Evolutionary conservation across 2,888 invertebrate species (phyloP), one percentile per base, ranked within the genome.

Genomic region (Rotaria socialis): DNA sequence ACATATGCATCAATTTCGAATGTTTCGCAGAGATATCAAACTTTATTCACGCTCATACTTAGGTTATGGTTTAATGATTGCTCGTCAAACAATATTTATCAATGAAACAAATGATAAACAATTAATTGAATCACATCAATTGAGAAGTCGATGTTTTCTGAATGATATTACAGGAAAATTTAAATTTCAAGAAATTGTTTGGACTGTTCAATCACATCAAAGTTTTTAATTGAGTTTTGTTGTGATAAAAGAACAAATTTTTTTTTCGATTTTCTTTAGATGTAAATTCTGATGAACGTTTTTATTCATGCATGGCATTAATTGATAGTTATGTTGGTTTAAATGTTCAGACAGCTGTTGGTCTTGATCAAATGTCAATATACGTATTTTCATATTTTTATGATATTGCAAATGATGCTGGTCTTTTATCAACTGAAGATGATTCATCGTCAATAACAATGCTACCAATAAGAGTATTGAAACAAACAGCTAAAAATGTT

Each of bases 1-100:
- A 24, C 10, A 80, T 80, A 80, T 80, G 80, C 80, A 80, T 80
- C 80, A 80, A 43, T 80, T 80, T 47, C 80, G 47, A 80, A 80
- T 80, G 80, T 80, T 80, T 80, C 47, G 80, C 47, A 47, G 80
- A 8, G 80, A 80, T 47, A 80, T 80, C 1, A 43, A 80, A 80
- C 47, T 80, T 43, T 80, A 80, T 47, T 80, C 80, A 47, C 43
- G 80, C 19, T 80, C 80, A n/a, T 80, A 80, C 58, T 74, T 86
- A 47, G 86, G 86, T 10, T 86, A 85, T 84, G 86, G 86, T 35
- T 75, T 86, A 19, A 86, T 86, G 85, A 85, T 85, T 27, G 86
- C 86, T 16, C 50, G 86, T 22, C n/a, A 85, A 56, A 84, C 35
- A 75, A 86, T 86, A 43, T 52, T 86, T 27, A 55, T 80, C 2